A percentile compares a stretch with the other conserved stretches of the same genome.
Evolutionary conservation across 1,140 invertebrate genomes (phyloP).

Genomic region (Steinernema khuongi): DNA sequence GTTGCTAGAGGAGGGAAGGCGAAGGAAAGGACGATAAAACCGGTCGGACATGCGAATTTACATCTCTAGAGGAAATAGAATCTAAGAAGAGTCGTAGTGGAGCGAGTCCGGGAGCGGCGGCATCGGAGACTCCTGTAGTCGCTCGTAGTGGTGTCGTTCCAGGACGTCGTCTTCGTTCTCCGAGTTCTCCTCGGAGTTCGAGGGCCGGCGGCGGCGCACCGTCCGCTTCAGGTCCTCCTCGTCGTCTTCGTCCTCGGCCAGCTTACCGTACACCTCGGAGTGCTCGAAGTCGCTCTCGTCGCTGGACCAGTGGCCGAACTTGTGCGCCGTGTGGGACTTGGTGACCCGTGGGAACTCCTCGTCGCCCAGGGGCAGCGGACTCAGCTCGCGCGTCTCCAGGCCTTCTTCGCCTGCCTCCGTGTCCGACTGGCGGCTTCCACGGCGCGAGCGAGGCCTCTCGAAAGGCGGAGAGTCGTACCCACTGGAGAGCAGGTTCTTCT

Average conservation of each 20-base stretch:
- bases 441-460: neutral
- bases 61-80: too few species aligned
- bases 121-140: neutral
- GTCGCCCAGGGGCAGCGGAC: neutral
- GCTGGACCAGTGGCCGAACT: constrained; percentile 9
- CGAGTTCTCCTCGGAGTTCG: neutral
- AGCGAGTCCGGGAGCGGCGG: neutral
- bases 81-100: neutral
- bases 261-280: neutral
- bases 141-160: neutral
- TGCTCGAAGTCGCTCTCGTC: neutral
- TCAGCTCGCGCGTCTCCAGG: neutral
- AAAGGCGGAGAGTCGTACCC: neutral
- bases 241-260: constrained; percentile 1
- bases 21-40: too few species aligned
- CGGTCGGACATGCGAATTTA: too few species aligned
- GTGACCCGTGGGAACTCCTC: neutral
- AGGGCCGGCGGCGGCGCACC: neutral
- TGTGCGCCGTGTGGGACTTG: constrained; percentile 2
- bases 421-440: neutral
- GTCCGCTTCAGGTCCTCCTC: neutral
- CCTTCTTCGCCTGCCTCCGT: neutral
- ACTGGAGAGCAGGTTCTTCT: neutral
- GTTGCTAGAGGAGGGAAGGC: too few species aligned
- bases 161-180: neutral